A percentile compares a stretch with the other conserved stretches of the same genome.
phyloP scores from a whole-genome alignment of 2,113 vertebrate species.

The Thunnus maccoyii region DNA sequence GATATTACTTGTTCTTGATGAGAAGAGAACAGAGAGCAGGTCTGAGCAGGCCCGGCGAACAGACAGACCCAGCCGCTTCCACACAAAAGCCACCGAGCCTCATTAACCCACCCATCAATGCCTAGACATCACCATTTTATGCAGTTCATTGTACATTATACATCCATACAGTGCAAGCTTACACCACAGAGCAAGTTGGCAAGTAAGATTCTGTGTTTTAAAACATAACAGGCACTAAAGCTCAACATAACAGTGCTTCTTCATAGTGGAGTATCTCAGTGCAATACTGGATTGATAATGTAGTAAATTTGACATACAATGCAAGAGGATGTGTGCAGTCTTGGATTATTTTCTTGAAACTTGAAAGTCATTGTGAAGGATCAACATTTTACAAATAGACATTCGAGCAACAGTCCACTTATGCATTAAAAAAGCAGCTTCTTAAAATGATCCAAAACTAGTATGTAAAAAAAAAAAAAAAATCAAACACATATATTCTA shows the following conservation, averaged over 20 bases:
- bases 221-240: slow-evolving; percentile 45
- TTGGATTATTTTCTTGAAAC: slow-evolving; percentile 19
- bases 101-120: slow-evolving; percentile 41
- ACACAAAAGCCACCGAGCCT: slow-evolving; percentile 31
- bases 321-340: slow-evolving; percentile 5
- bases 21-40: slow-evolving; percentile 40
- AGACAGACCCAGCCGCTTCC: slow-evolving; percentile 18
- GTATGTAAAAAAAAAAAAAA: neutral
- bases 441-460: slow-evolving; percentile 2
- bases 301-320: slow-evolving; percentile 6
- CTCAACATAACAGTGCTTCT: slow-evolving; percentile 23
- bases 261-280: slow-evolving; percentile 6
- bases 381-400: slow-evolving; percentile 29
- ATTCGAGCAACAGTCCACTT: slow-evolving; percentile 18
- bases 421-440: slow-evolving; percentile 6
- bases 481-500: slow-evolving; percentile 1
- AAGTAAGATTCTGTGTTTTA: slow-evolving; percentile 39
- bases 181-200: slow-evolving; percentile 21
- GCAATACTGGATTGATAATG: neutral
- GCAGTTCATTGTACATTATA: slow-evolving; percentile 47
- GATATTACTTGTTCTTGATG: slow-evolving; percentile 40
- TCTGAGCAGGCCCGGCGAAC: slow-evolving; percentile 46
- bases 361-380: slow-evolving; percentile 3
- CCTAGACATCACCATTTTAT: slow-evolving; percentile 44
- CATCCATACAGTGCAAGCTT: slow-evolving; percentile 37